Evolutionary conservation across 2,888 invertebrate genomes (phyloP), one percentile per base, ranked within the genome.

Genomic region (Beris chalybata): DNA sequence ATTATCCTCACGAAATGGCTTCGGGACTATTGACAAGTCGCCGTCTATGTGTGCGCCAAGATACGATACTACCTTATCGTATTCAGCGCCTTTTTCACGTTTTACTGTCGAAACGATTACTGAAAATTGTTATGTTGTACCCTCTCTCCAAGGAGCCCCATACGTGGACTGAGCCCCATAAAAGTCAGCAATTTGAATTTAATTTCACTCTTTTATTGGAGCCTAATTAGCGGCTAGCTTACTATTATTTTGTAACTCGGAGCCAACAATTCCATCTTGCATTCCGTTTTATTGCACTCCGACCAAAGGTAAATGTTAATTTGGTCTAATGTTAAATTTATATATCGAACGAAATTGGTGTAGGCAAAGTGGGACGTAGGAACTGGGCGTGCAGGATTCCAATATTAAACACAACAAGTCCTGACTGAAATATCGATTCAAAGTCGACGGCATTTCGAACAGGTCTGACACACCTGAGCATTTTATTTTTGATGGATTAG

Each of bases 1-100:
- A 67, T 67, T 67, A 67, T 67, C 67, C 67, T 58, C 67, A 67
- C 67, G 67, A 58, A 64, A 67, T 64, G 58, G 63, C 48, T 57
- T 12, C 32, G n/a, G 52, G 22, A 64, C 57, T 67, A 67, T 67
- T 67, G 67, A 58, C 64, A 67, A 64, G 65, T 65, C 48, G 22
- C 58, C 61, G 9, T 38, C 5, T 30, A 30, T 63, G 38, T 63
- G 7, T 38, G 63, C 22, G 5, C 6, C 52, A 52, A 44, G 38
- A 38, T 7, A 38, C 38, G 38, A 38, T 38, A 38, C 5, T 30
- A n/a, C 30, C 22, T 12, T 59, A 4, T 59, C 45, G 48, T 47
- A 52, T 45, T 53, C 44, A 43, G 53, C 50, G 53, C 59, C 48
- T 48, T 66, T 61, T 61, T 61, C 58, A 44, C 38, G 38, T 38